Evolutionary conservation across 2,113 vertebrate genomes (phyloP).

Genomic region (Indicator maculatus): DNA sequence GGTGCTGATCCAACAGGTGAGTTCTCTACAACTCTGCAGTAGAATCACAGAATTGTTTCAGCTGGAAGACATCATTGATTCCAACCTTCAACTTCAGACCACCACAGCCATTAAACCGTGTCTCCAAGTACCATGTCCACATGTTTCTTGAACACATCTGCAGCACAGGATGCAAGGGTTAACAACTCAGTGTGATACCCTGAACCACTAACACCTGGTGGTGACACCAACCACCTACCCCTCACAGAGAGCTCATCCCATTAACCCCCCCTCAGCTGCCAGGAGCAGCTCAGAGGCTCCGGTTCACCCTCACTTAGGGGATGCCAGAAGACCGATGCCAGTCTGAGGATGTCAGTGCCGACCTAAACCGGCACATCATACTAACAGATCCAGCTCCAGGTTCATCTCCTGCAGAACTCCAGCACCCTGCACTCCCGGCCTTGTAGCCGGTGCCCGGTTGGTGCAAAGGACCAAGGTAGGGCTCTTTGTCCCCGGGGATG

Average conservation of each 20-base stretch:
- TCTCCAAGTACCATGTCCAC: too few relatives aligned
- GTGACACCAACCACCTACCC: neutral
- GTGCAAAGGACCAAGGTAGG: accelerated
- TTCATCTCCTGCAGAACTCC: neutral
- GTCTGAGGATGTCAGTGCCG: accelerated
- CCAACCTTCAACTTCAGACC: too few relatives aligned
- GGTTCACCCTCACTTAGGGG: neutral
- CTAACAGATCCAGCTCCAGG: neutral
- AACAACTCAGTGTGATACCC: neutral
- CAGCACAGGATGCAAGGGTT: neutral
- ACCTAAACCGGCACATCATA: neutral
- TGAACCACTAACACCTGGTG: neutral
- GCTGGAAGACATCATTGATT: too few relatives aligned
- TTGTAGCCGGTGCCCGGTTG: accelerated
- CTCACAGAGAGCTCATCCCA: neutral
- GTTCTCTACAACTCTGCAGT: neutral
- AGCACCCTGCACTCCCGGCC: accelerated
- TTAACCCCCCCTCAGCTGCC: neutral
- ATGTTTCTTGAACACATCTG: too few relatives aligned
- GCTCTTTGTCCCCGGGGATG: accelerated
- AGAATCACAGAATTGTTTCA: too few relatives aligned
- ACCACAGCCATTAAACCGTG: too few relatives aligned
- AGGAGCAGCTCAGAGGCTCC: neutral
- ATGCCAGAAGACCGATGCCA: neutral
- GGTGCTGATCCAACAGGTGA: accelerated